Conservation (phyloP, 37 sponge, comb jelly and placozoan species). For the Halisarca cf. caerulea region DNA sequence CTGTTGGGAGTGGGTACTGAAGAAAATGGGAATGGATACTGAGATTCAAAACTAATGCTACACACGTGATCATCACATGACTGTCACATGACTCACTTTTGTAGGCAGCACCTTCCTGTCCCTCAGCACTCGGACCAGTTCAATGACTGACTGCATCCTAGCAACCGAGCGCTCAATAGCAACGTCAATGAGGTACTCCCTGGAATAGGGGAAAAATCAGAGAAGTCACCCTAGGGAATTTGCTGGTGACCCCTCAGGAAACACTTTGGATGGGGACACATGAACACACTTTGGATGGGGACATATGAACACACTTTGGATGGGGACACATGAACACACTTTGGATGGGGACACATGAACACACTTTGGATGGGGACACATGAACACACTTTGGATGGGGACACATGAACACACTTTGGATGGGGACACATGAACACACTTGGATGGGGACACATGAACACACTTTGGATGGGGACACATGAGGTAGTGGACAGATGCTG, state of each 20-base stretch:
- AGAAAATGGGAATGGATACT: not conserved
- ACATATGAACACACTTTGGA: too few relatives aligned
- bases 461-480: slow-evolving; percentile 84
- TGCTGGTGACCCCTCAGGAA: too few relatives aligned
- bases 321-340: too few relatives aligned
- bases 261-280: too few relatives aligned
- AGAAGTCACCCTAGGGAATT: too few relatives aligned
- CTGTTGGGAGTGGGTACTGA: slow-evolving; percentile 87
- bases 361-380: too few relatives aligned
- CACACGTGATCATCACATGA: not conserved
- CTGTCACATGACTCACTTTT: slow-evolving; percentile 61
- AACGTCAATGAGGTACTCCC: slow-evolving; percentile 74
- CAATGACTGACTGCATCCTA: slow-evolving; percentile 92
- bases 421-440: too few relatives aligned
- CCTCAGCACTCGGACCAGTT: slow-evolving; percentile 83
- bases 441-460: slow-evolving; percentile 5
- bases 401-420: too few relatives aligned
- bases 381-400: too few relatives aligned
- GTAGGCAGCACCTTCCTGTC: slow-evolving; percentile 89
- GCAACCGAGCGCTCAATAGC: slow-evolving; percentile 81
- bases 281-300: too few relatives aligned
- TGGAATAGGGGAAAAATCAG: slow-evolving; percentile 25
- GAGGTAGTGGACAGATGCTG: slow-evolving; percentile 83
- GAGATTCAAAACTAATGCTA: not conserved
- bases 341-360: too few relatives aligned